Percentiles rank a stretch among this genome's conserved stretches.
phyloP scores from a whole-genome alignment of 2,113 vertebrate genomes.

The Fregata magnificens region DNA sequence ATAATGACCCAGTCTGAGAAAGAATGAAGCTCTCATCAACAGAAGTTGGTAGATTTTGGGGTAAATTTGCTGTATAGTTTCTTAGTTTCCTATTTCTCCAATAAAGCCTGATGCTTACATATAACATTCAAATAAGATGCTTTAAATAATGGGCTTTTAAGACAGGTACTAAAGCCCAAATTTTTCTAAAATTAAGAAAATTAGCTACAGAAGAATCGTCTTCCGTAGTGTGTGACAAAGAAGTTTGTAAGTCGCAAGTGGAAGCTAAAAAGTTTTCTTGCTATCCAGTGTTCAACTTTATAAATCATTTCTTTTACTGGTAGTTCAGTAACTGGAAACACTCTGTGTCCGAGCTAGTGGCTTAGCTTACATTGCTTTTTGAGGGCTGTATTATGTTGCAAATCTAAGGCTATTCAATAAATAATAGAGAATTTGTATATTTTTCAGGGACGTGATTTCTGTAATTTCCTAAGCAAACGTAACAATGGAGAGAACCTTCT shows the following conservation, averaged over 20 bases:
- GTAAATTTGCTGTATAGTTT: not conserved
- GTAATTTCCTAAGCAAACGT: not conserved
- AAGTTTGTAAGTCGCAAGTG: not conserved
- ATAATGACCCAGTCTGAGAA: not conserved
- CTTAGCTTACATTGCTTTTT: not conserved
- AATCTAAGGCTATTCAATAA: not conserved
- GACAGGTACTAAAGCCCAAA: not conserved
- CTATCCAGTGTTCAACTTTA: not conserved
- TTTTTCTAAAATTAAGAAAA: not conserved
- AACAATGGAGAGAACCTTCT: not conserved
- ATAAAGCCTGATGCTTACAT: not conserved
- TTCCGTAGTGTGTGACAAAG: not conserved
- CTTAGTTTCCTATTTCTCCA: not conserved
- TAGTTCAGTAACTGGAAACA: not conserved
- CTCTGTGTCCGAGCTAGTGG: not conserved
- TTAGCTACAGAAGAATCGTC: not conserved
- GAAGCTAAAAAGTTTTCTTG: not conserved
- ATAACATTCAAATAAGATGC: not conserved
- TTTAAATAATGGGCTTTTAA: not conserved
- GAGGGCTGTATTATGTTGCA: not conserved
- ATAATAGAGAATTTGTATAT: not conserved
- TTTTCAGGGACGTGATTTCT: not conserved
- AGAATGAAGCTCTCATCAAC: not conserved
- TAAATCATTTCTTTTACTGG: not conserved
- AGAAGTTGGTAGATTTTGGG: not conserved